Conservation (phyloP, 2,797 vertebrate genomes). For the Myotis vivesi region DNA sequence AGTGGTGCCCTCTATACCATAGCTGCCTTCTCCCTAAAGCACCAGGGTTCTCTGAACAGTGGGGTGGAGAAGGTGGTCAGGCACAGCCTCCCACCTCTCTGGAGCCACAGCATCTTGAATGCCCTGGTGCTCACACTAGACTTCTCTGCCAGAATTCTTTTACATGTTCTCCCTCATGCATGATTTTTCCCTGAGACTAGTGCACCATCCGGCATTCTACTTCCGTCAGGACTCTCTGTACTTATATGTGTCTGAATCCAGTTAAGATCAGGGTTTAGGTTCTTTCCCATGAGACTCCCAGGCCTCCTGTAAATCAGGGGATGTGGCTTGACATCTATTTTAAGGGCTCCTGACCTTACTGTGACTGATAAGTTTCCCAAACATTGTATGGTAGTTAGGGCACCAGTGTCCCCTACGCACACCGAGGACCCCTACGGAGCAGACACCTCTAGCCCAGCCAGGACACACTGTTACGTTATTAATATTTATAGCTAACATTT, state of each 20-base stretch:
- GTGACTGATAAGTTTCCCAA: constrained; percentile 23
- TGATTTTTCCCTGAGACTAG: background rate
- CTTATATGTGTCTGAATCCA: background rate
- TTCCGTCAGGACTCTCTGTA: background rate
- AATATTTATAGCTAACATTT: constrained; percentile 17
- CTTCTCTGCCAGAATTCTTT: background rate
- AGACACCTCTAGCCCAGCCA: background rate
- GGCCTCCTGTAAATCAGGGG: background rate
- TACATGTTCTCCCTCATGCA: background rate
- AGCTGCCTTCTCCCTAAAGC: background rate
- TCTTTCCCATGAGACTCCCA: background rate
- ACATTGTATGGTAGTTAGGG: background rate
- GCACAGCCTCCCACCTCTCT: background rate
- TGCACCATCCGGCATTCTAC: background rate
- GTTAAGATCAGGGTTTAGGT: constrained; percentile 15
- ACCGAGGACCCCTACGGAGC: background rate
- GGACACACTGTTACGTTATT: background rate
- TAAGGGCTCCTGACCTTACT: constrained; percentile 11
- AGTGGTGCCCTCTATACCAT: background rate
- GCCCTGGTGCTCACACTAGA: background rate
- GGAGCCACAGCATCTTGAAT: background rate
- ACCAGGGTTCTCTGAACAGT: background rate
- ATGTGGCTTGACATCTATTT: constrained; percentile 12
- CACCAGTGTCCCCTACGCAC: background rate
- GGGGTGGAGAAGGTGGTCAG: background rate